Evolutionary conservation across 2,888 invertebrate species (phyloP), one percentile per base, ranked within the genome.

Genomic region (Tiphia femorata): DNA sequence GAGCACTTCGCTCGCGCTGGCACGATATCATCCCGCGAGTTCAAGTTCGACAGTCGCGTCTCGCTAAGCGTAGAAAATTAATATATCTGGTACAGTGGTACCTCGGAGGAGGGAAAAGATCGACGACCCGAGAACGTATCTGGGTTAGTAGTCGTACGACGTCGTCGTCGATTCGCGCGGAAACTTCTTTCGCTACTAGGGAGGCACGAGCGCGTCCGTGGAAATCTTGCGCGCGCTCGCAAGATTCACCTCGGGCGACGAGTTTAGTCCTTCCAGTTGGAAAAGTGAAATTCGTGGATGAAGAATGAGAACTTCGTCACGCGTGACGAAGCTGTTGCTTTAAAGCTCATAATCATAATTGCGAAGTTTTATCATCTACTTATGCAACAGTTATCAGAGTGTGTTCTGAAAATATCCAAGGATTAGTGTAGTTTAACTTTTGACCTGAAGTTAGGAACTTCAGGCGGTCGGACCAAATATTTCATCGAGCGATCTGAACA

Each of bases 101-200:
- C 68, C 74, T 72, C 67, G 67, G 64, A 67, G 69, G 70, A 77
- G 76, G 73, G 75, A 79, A 79, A 73, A 78, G 82, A 82, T 82
- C 82, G 76, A 78, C 80, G 82, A 83, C 82, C 82, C 72, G 72
- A 70, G 57, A 64, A 72, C 76, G 79, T 79, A 83, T 82, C 82
- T 83, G 78, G 82, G 82, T 83, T 82, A 83, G 82, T 81, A 82
- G 82, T 80, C 81, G n/a, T n/a, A n/a, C n/a, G n/a, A n/a, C n/a
- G n/a, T n/a, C n/a, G 79, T 79, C 77, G 79, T 67, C 78, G 80
- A 79, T 80, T 79, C 80, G 75, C 81, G 81, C 78, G 80, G 79
- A 80, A 81, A 81, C 78, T 80, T 78, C 78, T 79, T 77, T 79
- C 78, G 70, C 72, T 67, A 73, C n/a, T n/a, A 65, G 63, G 59